A percentile compares a stretch with the other conserved stretches of the same genome.
phyloP scores from a whole-genome alignment of 2,797 vertebrate species.

The Eulemur mongoz region DNA sequence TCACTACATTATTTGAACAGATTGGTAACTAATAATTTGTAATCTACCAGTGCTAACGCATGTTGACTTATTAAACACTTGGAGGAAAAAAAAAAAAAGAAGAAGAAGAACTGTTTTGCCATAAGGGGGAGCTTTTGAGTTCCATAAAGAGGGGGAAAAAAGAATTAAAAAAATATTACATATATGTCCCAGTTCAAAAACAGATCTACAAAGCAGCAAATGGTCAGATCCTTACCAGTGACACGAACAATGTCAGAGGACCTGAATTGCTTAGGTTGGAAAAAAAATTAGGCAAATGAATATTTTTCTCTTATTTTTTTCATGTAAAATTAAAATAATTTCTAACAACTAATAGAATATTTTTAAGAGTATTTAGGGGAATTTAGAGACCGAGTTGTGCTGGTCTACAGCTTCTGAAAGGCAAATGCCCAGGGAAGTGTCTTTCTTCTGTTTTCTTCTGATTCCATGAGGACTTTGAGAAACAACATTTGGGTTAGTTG shows the following conservation, averaged over 20 bases:
- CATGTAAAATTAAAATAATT: slow-evolving; percentile 68
- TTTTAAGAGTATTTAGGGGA: slow-evolving; percentile 85
- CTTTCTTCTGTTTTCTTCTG: slow-evolving; percentile 73
- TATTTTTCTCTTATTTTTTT: slow-evolving; percentile 56
- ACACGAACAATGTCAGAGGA: slow-evolving; percentile 86
- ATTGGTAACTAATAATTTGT: slow-evolving; percentile 24
- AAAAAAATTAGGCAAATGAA: slow-evolving; percentile 62
- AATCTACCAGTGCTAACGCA: slow-evolving; percentile 71
- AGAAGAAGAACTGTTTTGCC: slow-evolving; percentile 84
- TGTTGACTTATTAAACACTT: slow-evolving; percentile 80
- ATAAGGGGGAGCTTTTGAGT: slow-evolving; percentile 90
- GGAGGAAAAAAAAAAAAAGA: slow-evolving; percentile 16
- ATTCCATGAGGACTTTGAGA: slow-evolving; percentile 80
- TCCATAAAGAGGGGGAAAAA: slow-evolving; percentile 81
- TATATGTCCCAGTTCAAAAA: slow-evolving; percentile 89
- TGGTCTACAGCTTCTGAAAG: slow-evolving; percentile 80
- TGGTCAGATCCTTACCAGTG: slow-evolving; percentile 89
- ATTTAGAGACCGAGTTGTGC: slow-evolving; percentile 81
- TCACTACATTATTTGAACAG: slow-evolving; percentile 26
- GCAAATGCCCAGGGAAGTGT: slow-evolving; percentile 77
- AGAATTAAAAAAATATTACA: not conserved
- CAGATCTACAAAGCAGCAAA: slow-evolving; percentile 85
- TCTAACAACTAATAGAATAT: not conserved
- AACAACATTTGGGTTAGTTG: slow-evolving; percentile 81
- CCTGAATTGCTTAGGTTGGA: slow-evolving; percentile 84